Evolutionary conservation across 2,888 invertebrate species (phyloP), one percentile per base, ranked within the genome.

Genomic region (Pomacea canaliculata): DNA sequence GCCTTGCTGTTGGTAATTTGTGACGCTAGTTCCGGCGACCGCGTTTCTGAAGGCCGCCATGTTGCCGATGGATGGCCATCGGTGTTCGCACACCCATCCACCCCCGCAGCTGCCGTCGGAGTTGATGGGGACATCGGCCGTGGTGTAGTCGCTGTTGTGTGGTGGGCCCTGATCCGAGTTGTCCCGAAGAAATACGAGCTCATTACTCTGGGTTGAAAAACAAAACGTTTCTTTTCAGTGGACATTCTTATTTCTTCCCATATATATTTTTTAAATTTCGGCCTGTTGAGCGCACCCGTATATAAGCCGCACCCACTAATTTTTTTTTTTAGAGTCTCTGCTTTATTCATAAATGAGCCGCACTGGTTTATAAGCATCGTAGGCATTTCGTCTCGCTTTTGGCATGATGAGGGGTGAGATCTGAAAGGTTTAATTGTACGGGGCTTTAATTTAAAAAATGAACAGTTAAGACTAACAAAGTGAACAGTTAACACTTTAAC

Each of bases 141-240:
- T 79, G 27, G 81, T 80, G 72, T 79, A 84, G 77, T 85, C 85
- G 1, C 70, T 76, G 69, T 85, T 83, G 66, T 86, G 82, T 8
- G 85, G 84, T 68, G 89, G 84, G 63, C 85, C 87, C 46, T 80
- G 76, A 63, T 82, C 81, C 8, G 74, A n/a, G 37, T 75, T 78
- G 63, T 82, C 78, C 80, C 80, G 70, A 86, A 97, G 71, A 88
- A 92, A 87, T 93, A 97, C 82, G 96, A 96, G 88, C 96, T 96
- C 95, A 98, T 96, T 72, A 97, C 91, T 70, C 95, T 56, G 48
- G 68, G 48, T 12, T 12, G 3, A 66, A 16, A 66, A 27, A 27
- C 23, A 66, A 37, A 37, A 37, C 37, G 37, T 37, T 37, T 37
- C 37, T 37, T 37, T 37, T 37, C 37, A 37, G 37, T 37, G 37